Evolutionary conservation across 2,888 invertebrate genomes (phyloP).

Genomic region (Xestobium rufovillosum): DNA sequence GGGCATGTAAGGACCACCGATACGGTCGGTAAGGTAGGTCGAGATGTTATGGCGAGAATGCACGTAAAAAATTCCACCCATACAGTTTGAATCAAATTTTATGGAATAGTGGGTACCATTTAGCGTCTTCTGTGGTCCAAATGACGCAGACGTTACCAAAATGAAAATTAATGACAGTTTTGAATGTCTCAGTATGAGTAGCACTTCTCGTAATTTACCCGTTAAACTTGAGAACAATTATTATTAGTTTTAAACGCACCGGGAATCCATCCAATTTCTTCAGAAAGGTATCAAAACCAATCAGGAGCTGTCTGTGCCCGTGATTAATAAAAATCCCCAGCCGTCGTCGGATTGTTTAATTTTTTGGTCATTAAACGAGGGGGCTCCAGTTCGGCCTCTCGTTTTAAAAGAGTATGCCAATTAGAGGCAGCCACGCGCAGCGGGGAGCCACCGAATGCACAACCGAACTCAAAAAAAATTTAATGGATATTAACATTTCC

Average conservation of each 20-base stretch:
- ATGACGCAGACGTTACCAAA: conserved; percentile 26
- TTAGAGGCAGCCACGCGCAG: conserved; percentile 30
- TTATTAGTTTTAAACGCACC: conserved; percentile 34
- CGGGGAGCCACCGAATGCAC: too few relatives aligned
- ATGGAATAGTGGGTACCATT: too few relatives aligned
- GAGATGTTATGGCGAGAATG: too few relatives aligned
- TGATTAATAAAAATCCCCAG: conserved; percentile 34
- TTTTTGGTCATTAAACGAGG: conserved; percentile 34
- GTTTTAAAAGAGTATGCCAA: conserved; percentile 32
- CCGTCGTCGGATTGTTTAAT: conserved; percentile 27
- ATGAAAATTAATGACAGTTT: conserved; percentile 35
- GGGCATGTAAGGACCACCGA: too few relatives aligned
- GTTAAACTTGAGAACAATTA: conserved; percentile 30
- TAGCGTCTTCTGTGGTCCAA: too few relatives aligned
- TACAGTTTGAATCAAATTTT: too few relatives aligned
- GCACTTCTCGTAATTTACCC: conserved; percentile 18
- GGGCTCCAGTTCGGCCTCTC: conserved; percentile 24
- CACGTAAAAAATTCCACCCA: too few relatives aligned
- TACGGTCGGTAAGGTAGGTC: too few relatives aligned
- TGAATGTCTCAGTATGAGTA: conserved; percentile 36
- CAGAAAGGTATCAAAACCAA: conserved; percentile 34
- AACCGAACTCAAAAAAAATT: too few relatives aligned
- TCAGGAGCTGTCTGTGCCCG: conserved; percentile 32
- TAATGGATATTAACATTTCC: conserved; percentile 32
- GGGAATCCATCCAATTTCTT: conserved; percentile 31